Base-by-base conservation (phyloP, 1,140 invertebrate species). In the Paralvinella palmiformis region DNA sequence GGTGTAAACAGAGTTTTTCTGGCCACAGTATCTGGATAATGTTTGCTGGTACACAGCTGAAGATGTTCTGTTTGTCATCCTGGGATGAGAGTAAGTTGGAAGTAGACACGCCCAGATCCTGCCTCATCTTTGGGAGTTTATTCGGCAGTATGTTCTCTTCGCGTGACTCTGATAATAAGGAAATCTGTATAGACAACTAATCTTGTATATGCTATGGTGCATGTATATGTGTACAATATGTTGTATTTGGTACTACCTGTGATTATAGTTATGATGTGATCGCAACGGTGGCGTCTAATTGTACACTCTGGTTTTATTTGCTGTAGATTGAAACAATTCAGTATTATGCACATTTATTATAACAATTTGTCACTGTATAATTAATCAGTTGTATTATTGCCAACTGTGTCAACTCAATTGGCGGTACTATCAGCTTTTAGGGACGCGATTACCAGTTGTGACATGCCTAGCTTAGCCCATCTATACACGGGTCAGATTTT, bases 31-130 rank as follows among this genome's bases (percentile, higher is more conserved):
- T 52, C 48, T 22, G 48, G 48, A 52, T 52, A 29, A 52, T 52
- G 48, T 52, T 52, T 52, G 48, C 48, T 52, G 37, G 37, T 44
- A n/a, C 37, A 52, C 20, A 52, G 15, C 31, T 52, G 48, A 52
- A 17, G 48, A 52, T 0, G 48, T 52, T n/a, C 48, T 52, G 48
- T 52, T 52, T 20, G 5, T 52, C 48, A 52, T 52, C 2, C 48
- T 29, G 5, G 48, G 31, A 52, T 29, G 24, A 52, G 48, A 52
- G 48, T 27, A n/a, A 52, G 48, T 52, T 52, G 48, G 48, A 15
- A 52, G 17, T 52, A 52, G 48, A 29, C 48, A 52, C 20, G 17
- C 31, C 17, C 48, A 52, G 6, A 15, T 13, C 17, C 48, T 17
- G 48, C 48, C 48, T 10, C 48, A 20, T 52, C 48, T 20, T 0